Evolutionary conservation across 2,888 invertebrate genomes (phyloP).

Genomic region (Mesodorylaimus sp.): DNA sequence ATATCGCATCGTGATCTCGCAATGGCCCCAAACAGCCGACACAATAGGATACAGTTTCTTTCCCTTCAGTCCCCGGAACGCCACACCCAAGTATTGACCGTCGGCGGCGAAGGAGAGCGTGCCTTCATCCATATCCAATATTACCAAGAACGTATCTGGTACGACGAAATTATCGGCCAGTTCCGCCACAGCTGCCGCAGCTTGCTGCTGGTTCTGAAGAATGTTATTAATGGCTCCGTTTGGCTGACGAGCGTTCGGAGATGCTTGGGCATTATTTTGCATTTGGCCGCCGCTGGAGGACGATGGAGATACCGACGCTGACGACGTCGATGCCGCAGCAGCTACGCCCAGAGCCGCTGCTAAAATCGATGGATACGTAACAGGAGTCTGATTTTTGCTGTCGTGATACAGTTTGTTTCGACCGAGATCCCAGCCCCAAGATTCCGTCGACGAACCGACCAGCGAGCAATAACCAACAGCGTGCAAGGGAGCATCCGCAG

Average conservation of each 20-base stretch:
- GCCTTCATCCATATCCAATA: slow-evolving; percentile 96
- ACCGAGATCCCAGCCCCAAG: slow-evolving; percentile 95
- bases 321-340: too few species aligned
- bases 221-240: too few species aligned
- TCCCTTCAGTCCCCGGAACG: slow-evolving; percentile 88
- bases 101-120: slow-evolving; percentile 94
- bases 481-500: slow-evolving; percentile 76
- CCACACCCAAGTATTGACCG: slow-evolving; percentile 69
- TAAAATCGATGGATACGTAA: slow-evolving; percentile 6
- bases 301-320: too few species aligned
- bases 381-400: slow-evolving; percentile 50
- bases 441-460: slow-evolving; percentile 83
- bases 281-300: too few species aligned
- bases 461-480: slow-evolving; percentile 83
- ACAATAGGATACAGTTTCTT: slow-evolving; percentile 85
- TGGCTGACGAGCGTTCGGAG: too few species aligned
- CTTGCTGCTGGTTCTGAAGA: too few species aligned
- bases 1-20: slow-evolving; percentile 97
- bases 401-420: slow-evolving; percentile 83
- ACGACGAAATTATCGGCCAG: slow-evolving; percentile 74
- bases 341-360: not conserved
- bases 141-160: slow-evolving; percentile 36
- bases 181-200: too few species aligned
- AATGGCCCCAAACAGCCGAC: slow-evolving; percentile 98
- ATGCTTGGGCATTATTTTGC: too few species aligned